Evolutionary conservation across 2,113 vertebrate species (phyloP), one percentile per base, ranked within the genome.

Genomic region (Xyrauchen texanus): DNA sequence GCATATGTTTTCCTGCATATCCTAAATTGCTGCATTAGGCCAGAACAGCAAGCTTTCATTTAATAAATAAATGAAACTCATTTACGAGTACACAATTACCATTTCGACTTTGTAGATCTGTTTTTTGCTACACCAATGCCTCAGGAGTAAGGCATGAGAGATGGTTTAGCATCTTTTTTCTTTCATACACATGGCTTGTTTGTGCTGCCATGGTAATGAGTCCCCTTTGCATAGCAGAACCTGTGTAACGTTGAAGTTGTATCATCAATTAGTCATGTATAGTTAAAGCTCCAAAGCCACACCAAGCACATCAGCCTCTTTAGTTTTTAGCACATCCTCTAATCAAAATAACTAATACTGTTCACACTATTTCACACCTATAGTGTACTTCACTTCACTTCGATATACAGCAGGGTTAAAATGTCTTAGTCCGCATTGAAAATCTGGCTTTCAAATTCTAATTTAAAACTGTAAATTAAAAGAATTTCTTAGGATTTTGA

Each of bases 11-110:
- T 77, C 67, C 49, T 53, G 69, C 49, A 16, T 80, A 74, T 85
- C 69, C 80, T 76, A 88, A 89, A 90, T 87, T 67, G 87, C 84
- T 68, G 80, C 80, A 88, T 79, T 82, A 93, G 94, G 95, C 94
- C 94, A 94, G 92, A 93, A 93, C 93, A 93, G 92, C 92, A 87
- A 94, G 94, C 93, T 94, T 96, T 95, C 94, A 94, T 93, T 96
- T 94, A 90, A 93, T 94, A 95, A 34, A 95, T 94, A 94, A 94
- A 94, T 93, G 91, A 94, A 90, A 93, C 90, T 91, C 86, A 92
- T 94, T 85, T 94, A 93, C 93, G 94, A 93, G 93, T 91, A 88
- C 88, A 87, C 89, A 91, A 94, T 94, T 94, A 95, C 91, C 93
- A 92, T 95, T 88, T 95, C 93, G 87, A 91, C 80, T 72, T 70